Conservation (phyloP, 2,888 invertebrate genomes). For the Coremacera marginata region DNA sequence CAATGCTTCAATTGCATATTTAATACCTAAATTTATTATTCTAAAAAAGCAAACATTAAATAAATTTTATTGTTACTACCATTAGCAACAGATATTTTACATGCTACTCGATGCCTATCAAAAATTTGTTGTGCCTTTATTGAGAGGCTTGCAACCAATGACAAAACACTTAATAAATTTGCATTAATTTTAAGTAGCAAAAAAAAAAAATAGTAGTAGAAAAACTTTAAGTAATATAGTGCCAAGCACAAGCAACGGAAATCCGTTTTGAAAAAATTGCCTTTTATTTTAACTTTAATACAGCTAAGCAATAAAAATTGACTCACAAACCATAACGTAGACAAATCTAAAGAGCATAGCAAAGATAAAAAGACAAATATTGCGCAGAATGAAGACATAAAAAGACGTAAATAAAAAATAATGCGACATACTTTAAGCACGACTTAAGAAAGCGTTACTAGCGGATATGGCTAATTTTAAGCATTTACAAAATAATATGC, state of each 20-base stretch:
- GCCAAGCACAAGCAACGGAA: slow-evolving; percentile 21
- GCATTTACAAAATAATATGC: not conserved
- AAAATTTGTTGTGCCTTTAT: no score
- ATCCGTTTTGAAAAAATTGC: slow-evolving; percentile 18
- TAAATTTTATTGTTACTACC: no score
- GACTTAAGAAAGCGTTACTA: not conserved
- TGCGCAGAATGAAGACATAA: not conserved
- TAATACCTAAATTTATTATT: no score
- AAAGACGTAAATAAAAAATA: no score
- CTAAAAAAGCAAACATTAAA: no score
- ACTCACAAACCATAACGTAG: not conserved
- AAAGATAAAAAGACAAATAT: not conserved
- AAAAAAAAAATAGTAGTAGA: not conserved
- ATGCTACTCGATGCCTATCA: no score
- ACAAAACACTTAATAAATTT: not conserved
- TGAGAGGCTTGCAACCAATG: no score
- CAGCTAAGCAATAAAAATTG: not conserved
- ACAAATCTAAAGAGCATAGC: not conserved
- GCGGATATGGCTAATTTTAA: not conserved
- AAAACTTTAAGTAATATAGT: not conserved
- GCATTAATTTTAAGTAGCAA: not conserved
- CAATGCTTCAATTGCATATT: no score
- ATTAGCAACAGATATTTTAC: no score
- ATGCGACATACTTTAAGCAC: no score
- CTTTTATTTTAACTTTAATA: not conserved